A percentile compares a stretch with the other conserved stretches of the same genome.
These are phyloP conservation scores for Hoplias malabaricus DNA, from an alignment of 2,113 vertebrate species.

Conservation along the genomic window DNA sequence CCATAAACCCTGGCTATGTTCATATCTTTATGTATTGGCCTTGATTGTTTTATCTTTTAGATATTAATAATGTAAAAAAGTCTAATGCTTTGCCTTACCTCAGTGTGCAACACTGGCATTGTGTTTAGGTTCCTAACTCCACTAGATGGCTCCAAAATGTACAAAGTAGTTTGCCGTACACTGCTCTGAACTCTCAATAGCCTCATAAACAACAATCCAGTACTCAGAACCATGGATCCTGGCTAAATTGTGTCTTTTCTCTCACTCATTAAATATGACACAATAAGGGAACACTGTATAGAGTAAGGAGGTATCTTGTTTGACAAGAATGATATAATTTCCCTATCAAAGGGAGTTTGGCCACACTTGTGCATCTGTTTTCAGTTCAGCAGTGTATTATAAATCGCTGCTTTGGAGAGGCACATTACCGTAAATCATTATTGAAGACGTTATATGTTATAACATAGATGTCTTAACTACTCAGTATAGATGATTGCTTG, in stretches of 20 bases:
- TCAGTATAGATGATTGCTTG: neutral
- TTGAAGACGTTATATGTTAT: neutral
- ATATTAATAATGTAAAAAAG: neutral
- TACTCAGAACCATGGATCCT: neutral
- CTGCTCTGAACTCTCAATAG: neutral
- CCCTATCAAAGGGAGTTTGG: neutral
- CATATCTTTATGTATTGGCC: too few species aligned
- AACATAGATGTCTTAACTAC: neutral
- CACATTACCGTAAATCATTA: neutral
- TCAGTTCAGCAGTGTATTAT: neutral
- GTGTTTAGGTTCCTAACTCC: constrained; percentile 46
- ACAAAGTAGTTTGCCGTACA: constrained; percentile 2
- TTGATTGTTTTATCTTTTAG: neutral
- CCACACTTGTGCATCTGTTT: neutral
- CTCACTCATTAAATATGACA: neutral
- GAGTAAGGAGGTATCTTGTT: neutral
- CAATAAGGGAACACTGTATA: neutral
- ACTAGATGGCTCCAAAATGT: constrained; percentile 74
- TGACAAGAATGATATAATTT: neutral
- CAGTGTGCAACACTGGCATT: neutral
- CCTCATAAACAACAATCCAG: neutral
- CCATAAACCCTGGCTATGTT: too few species aligned
- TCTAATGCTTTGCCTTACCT: neutral
- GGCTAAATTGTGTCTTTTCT: neutral
- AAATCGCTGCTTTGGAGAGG: neutral